Base-by-base conservation (phyloP, 1,140 invertebrate genomes). In the Drosophila tristis region DNA sequence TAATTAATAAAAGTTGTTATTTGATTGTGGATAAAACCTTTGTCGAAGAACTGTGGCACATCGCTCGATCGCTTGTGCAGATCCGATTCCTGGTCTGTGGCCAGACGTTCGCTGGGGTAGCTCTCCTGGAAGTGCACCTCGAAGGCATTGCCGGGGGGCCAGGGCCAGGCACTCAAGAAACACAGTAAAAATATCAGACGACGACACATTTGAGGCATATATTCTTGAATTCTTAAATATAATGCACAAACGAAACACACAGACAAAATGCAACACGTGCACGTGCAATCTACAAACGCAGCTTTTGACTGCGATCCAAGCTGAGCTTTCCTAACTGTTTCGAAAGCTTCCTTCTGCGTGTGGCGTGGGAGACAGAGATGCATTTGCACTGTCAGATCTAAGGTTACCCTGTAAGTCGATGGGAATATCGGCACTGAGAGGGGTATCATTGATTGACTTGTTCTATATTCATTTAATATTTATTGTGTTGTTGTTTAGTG, bases 1-100 rank as follows among this genome's bases (percentile, higher is more conserved):
- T 16, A 16, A 16, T 16, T 16, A 80, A 80, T 80, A 75, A 80
- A 86, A 44, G 71, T 65, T 56, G 62, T 51, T 71, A 55, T 65
- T 63, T 61, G 49, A 45, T 6, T 43, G 63, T 11, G 15, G 20
- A 9, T 15, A 25, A 62, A 63, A 81, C 90, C 90, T 91, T 91
- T 90, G 57, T 91, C 90, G 39, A 80, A 91, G 44, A 91, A 91
- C 48, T 90, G 77, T 7, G 73, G 67, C 50, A 73, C 44, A n/a
- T 74, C 54, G 13, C 54, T 20, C 7, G 90, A 76, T 25, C 90
- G 67, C 49, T 91, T 91, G 16, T 81, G 51, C 9, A 74, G 68
- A 42, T 58, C 39, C 5, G 70, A 44, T 16, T 76, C 75, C 42
- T 59, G 16, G 51, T 87, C 78, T 6, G 74, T 68, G 31, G 6